Conservation (phyloP, 2,797 vertebrate species). For the Aeoliscus strigatus region DNA sequence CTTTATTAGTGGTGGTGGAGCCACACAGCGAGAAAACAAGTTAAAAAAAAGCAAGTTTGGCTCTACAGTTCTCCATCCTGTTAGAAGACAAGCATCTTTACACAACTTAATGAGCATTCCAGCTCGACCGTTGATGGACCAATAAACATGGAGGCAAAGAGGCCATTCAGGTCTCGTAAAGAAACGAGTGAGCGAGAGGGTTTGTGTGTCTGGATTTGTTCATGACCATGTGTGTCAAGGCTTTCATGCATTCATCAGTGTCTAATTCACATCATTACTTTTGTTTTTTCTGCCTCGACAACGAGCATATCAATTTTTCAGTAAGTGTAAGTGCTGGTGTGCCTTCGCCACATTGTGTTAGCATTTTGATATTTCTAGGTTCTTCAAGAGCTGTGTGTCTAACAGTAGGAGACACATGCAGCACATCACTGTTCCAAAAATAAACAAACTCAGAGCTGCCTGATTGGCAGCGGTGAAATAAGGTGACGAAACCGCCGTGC, state of each 20-base stretch:
- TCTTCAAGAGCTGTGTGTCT: slow-evolving; percentile 29
- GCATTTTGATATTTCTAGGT: slow-evolving; percentile 3
- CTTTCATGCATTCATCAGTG: slow-evolving; percentile 8
- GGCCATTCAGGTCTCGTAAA: slow-evolving; percentile 28
- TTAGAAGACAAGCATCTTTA: slow-evolving; percentile 2
- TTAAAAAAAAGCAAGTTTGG: slow-evolving; percentile 25
- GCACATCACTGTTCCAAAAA: slow-evolving; percentile 43
- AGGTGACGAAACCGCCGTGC: slow-evolving; percentile 19
- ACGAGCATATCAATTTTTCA: too few relatives aligned
- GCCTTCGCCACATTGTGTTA: slow-evolving; percentile 5
- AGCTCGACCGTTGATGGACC: slow-evolving; percentile 29
- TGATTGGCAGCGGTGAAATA: slow-evolving; percentile 24
- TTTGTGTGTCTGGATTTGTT: slow-evolving; percentile 2
- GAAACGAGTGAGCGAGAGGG: background rate
- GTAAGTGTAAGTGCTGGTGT: too few relatives aligned
- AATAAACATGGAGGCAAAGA: slow-evolving; percentile 36
- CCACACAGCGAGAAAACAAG: too few relatives aligned
- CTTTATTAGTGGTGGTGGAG: too few relatives aligned
- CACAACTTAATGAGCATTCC: slow-evolving; percentile 52
- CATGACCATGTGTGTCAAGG: slow-evolving; percentile 2
- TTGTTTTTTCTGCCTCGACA: too few relatives aligned
- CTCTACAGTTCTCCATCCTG: too few relatives aligned
- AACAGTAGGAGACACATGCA: slow-evolving; percentile 51
- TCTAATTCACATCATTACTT: too few relatives aligned
- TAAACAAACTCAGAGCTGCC: slow-evolving; percentile 36